A percentile compares a stretch with the other conserved stretches of the same genome.
Conservation (phyloP, 2,797 vertebrate genomes). For the Pterois miles region DNA sequence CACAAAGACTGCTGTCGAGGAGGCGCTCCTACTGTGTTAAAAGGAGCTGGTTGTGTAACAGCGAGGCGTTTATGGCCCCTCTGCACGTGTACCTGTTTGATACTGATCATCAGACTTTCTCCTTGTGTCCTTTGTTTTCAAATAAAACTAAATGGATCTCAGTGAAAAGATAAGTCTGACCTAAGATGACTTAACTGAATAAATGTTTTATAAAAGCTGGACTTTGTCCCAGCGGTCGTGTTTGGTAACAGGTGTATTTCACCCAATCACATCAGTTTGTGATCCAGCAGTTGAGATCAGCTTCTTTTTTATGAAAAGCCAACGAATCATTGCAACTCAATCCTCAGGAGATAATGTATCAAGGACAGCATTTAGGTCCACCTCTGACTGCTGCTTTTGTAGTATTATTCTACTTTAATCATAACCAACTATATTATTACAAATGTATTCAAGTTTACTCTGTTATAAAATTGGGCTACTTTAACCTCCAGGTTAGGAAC, state of each 20-base stretch:
- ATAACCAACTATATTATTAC: not conserved
- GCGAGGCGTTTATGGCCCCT: constrained; percentile 35
- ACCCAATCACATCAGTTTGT: not conserved
- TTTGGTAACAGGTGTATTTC: constrained; percentile 54
- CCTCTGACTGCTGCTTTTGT: not conserved
- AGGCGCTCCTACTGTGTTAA: constrained; percentile 6
- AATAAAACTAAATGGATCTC: not conserved
- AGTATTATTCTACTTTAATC: not conserved
- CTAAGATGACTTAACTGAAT: not conserved
- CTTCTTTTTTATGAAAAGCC: not conserved
- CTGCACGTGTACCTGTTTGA: constrained; percentile 40
- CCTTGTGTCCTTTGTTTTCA: not conserved
- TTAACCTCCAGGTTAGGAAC: not conserved
- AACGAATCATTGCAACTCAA: not conserved
- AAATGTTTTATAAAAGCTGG: constrained; percentile 6
- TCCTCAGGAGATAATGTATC: not conserved
- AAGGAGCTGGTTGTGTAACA: constrained; percentile 37
- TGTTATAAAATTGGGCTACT: not conserved
- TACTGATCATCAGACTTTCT: not conserved
- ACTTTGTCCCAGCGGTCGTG: constrained; percentile 42
- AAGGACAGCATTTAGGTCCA: not conserved
- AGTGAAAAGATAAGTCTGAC: not conserved
- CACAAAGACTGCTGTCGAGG: not conserved
- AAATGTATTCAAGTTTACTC: not conserved
- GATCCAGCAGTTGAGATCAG: not conserved